Evolutionary conservation across 2,888 invertebrate species (phyloP).

Genomic region (Sminthurinus aureus): DNA sequence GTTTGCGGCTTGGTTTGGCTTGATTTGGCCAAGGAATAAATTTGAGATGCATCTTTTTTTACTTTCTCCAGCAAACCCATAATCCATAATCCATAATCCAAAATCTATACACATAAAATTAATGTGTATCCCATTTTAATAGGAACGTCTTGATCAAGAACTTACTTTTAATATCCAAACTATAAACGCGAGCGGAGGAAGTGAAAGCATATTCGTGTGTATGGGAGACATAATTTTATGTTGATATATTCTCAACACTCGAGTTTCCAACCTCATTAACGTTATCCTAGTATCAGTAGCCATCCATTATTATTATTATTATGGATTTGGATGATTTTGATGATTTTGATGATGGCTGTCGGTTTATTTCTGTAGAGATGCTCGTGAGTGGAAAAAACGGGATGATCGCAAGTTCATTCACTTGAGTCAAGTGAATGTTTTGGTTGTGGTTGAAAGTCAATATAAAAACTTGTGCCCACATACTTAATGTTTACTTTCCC

Average conservation of each 20-base stretch:
- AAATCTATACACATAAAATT: not conserved
- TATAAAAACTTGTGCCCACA: not conserved
- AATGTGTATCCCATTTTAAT: not conserved
- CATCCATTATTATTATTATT: too few species aligned
- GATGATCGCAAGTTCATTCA: not conserved
- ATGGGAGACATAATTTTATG: not conserved
- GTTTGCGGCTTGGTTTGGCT: not conserved
- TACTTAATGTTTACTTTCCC: not conserved
- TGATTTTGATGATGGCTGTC: too few species aligned
- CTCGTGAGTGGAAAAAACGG: not conserved
- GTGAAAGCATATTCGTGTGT: not conserved
- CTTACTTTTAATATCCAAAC: not conserved
- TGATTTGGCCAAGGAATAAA: not conserved
- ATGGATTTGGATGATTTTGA: too few species aligned
- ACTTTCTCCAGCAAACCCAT: not conserved
- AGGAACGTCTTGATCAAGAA: not conserved
- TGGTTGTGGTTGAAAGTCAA: not conserved
- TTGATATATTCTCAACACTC: not conserved
- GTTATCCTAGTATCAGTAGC: too few species aligned
- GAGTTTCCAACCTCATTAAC: too few species aligned
- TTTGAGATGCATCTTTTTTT: not conserved
- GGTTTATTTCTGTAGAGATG: not conserved
- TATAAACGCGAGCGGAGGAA: not conserved
- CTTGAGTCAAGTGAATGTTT: too few species aligned
- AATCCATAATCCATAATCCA: not conserved